A percentile compares a stretch with the other conserved stretches of the same genome.
Conservation (phyloP, 2,888 invertebrate genomes). For the Liposcelis brunnea region DNA sequence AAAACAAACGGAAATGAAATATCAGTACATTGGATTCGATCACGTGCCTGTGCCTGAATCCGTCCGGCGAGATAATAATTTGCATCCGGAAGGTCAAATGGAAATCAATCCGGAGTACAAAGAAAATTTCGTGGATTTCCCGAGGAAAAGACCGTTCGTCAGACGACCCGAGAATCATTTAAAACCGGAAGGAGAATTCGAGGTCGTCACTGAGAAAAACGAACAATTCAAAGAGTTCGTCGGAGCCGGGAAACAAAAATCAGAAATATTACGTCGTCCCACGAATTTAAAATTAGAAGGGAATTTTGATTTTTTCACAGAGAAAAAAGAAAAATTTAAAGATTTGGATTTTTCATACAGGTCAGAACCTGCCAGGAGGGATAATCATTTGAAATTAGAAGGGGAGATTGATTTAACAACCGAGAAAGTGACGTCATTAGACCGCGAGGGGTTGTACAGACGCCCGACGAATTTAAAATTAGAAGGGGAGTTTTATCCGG, state of each 20-base stretch:
- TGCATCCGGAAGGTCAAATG: slow-evolving; percentile 32
- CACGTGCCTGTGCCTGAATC: slow-evolving; percentile 12
- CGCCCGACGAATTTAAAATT: background rate
- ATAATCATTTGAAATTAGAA: slow-evolving; percentile 11
- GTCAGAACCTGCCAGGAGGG: slow-evolving; percentile 11
- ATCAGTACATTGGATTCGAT: background rate
- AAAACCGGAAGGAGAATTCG: slow-evolving; percentile 11
- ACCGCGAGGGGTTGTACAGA: background rate
- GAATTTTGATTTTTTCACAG: background rate
- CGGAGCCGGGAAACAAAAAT: background rate
- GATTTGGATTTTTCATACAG: slow-evolving; percentile 6
- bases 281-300: slow-evolving; percentile 2
- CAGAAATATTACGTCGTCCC: background rate
- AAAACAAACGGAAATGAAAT: background rate
- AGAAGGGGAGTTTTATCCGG: background rate
- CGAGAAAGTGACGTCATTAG: slow-evolving; percentile 7
- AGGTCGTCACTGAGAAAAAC: slow-evolving; percentile 8
- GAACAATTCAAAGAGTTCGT: background rate
- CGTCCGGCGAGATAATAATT: slow-evolving; percentile 27
- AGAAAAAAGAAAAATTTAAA: slow-evolving; percentile 6
- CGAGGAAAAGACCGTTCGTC: slow-evolving; percentile 9
- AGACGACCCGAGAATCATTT: slow-evolving; percentile 9
- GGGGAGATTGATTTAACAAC: slow-evolving; percentile 12
- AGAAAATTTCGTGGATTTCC: slow-evolving; percentile 22
- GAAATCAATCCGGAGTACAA: slow-evolving; percentile 28